A percentile compares a stretch with the other conserved stretches of the same genome.
Evolutionary conservation across 2,888 invertebrate genomes (phyloP).

Genomic region (Dicyrtomina minuta): DNA sequence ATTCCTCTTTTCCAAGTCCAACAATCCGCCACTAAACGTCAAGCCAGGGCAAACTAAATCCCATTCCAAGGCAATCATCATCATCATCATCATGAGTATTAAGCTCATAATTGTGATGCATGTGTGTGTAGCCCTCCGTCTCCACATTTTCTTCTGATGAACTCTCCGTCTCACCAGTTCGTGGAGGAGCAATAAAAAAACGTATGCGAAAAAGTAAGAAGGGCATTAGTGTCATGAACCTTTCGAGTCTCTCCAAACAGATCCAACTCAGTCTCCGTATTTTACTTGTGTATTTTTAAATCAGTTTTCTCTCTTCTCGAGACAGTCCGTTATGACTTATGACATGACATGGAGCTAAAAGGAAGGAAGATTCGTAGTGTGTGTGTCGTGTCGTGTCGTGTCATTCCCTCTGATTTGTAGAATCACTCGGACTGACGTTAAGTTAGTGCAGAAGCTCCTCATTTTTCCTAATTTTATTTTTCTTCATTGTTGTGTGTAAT

Average conservation of each 20-base stretch:
- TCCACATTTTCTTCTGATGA: background rate
- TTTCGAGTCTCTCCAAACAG: background rate
- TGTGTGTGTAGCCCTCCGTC: slow-evolving; percentile 8
- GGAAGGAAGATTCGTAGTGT: too few relatives aligned
- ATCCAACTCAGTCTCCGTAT: too few relatives aligned
- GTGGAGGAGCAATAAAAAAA: slow-evolving; percentile 14
- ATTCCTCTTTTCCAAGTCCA: background rate
- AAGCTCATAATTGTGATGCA: slow-evolving; percentile 24
- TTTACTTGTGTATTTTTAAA: too few relatives aligned
- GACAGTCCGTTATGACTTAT: too few relatives aligned
- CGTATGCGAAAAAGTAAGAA: background rate
- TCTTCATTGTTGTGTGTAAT: too few relatives aligned
- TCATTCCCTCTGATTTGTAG: slow-evolving; percentile 13
- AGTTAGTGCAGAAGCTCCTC: too few relatives aligned
- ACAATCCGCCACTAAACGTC: too few relatives aligned
- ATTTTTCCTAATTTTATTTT: too few relatives aligned
- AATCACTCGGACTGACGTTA: background rate
- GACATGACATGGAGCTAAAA: too few relatives aligned
- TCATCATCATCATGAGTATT: slow-evolving; percentile 20
- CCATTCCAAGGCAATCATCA: background rate
- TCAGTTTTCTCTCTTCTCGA: too few relatives aligned
- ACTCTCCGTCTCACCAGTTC: background rate
- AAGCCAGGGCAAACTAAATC: slow-evolving; percentile 2
- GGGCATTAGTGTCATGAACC: slow-evolving; percentile 17
- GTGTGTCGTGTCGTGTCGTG: too few relatives aligned